phyloP scores from a whole-genome alignment of 2,113 vertebrate species.

The Strigops habroptila region DNA sequence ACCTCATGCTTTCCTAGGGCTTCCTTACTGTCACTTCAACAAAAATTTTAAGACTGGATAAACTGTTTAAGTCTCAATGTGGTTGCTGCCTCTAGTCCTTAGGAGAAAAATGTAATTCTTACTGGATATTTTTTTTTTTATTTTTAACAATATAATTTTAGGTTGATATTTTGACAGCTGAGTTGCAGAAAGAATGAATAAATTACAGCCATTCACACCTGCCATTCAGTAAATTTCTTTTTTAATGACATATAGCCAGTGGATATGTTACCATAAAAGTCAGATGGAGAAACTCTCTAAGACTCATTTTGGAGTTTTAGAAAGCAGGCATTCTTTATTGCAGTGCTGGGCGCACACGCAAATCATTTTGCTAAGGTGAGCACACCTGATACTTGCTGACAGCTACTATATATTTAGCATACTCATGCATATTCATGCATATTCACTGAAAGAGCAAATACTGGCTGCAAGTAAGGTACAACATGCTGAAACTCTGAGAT shows the following conservation, averaged over 20 bases:
- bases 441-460: no score
- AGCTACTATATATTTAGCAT: no score
- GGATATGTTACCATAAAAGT: no score
- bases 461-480: no score
- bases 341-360: no score
- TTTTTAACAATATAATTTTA: conserved; percentile 36
- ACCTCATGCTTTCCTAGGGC: background rate
- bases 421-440: no score
- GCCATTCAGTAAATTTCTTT: conserved; percentile 9
- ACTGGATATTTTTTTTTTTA: background rate
- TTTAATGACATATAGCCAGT: background rate
- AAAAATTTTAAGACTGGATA: background rate
- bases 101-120: background rate
- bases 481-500: no score
- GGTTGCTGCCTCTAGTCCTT: background rate
- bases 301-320: no score
- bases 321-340: no score
- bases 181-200: conserved; percentile 33
- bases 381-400: no score
- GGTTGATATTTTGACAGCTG: conserved; percentile 29
- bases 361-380: no score
- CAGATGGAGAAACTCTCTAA: no score
- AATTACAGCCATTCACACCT: conserved; percentile 36
- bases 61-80: background rate
- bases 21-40: background rate